Base-by-base conservation (phyloP, 2,113 vertebrate genomes). In the Jacana jacana region DNA sequence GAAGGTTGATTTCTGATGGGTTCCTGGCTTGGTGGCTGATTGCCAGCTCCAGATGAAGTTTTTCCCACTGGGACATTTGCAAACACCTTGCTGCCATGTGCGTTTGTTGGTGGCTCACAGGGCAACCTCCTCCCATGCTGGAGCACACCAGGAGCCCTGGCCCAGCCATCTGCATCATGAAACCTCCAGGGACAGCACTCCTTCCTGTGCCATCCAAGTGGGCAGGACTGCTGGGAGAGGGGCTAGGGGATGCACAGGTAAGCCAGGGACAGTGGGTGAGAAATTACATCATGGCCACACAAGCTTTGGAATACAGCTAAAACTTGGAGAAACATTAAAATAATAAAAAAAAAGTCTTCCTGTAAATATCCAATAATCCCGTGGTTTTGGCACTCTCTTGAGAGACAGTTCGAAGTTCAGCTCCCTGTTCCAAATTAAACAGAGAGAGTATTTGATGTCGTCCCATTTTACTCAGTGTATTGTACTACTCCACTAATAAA, bases 391-490 rank as follows among this genome's bases (percentile, higher is more conserved):
- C 73, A 96, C 31, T 96, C 19, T 78, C 19, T 78, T 78, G 68
- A 71, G 58, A 88, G 3, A 17, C 18, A 46, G 39, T 55, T 93
- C 13, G 17, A 84, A 91, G 86, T 79, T 81, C 72, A 83, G 42
- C 35, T 87, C 35, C 48, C 69, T 89, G 57, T 75, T 95, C 81
- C 69, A 89, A 69, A 76, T 94, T 57, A 92, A 95, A 87, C 39
- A 78, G 54, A 91, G 60, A 11, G 37, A 86, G 17, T 78, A 84
- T 92, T 92, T 92, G 81, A 88, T 78, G 46, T 87, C 33, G 37
- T 95, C 92, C 88, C 23, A 1, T 86, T 87, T 94, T 91, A 91
- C 20, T 81, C 60, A 31, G 39, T 35, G 17, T 91, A 60, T 88
- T 75, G 64, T 90, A 25, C 42, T 89, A 48, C 44, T 81, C 72